Conservation (phyloP, 1,140 invertebrate species). For the Aphidius ervi region DNA sequence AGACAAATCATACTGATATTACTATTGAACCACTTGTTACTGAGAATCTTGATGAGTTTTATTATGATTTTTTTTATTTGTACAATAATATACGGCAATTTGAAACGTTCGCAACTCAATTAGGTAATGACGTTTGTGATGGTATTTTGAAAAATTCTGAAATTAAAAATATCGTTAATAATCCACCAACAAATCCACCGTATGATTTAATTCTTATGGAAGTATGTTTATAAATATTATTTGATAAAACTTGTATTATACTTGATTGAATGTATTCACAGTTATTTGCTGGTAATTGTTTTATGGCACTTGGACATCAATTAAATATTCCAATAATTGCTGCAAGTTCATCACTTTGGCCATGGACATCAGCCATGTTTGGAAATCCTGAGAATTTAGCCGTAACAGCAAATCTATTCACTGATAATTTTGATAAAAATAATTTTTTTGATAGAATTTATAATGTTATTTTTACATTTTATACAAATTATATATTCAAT, state of each 20-base stretch:
- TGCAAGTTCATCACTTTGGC: constrained; percentile 57
- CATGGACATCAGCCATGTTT: constrained; percentile 60
- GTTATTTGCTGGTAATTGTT: constrained; percentile 45
- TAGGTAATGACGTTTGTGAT: constrained; percentile 19
- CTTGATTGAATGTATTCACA: constrained; percentile 1
- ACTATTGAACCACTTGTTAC: background rate
- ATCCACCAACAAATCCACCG: constrained; percentile 33
- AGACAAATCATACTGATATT: constrained; percentile 33
- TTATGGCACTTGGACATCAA: constrained; percentile 53
- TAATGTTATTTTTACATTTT: constrained; percentile 43
- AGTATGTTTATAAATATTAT: background rate
- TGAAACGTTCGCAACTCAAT: background rate
- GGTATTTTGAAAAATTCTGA: constrained; percentile 19
- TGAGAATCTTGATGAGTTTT: constrained; percentile 14
- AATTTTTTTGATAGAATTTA: constrained; percentile 57
- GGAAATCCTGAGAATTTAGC: constrained; percentile 61
- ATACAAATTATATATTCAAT: constrained; percentile 26
- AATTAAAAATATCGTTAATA: constrained; percentile 31
- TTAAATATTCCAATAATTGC: constrained; percentile 59
- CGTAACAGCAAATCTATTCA: constrained; percentile 58
- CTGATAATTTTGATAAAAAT: constrained; percentile 52
- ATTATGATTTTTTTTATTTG: background rate
- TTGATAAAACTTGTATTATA: no score
- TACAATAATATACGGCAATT: background rate
- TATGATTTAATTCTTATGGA: constrained; percentile 33